phyloP scores from a whole-genome alignment of 2,113 vertebrate genomes.

The Microcebus jonahi region DNA sequence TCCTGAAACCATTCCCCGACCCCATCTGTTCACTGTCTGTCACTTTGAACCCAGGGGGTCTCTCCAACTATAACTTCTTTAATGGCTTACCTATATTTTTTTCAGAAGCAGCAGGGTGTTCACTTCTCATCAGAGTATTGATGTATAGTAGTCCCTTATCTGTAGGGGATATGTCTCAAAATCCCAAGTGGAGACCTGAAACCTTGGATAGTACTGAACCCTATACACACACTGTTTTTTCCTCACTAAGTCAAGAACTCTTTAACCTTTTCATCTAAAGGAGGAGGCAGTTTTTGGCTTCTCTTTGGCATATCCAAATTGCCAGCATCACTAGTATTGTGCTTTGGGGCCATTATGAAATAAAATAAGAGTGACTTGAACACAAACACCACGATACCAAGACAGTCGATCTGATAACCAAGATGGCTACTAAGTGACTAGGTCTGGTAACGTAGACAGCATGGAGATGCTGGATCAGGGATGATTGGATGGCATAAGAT shows the following conservation, averaged over 20 bases:
- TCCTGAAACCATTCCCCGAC: too few species aligned
- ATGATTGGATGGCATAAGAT: background rate
- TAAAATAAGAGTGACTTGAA: background rate
- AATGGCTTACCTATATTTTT: background rate
- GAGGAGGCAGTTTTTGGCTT: background rate
- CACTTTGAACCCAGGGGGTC: background rate
- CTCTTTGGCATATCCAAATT: background rate
- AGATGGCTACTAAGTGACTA: background rate
- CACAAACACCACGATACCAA: background rate
- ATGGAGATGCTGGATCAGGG: background rate
- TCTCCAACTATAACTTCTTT: background rate
- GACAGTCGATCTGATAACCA: background rate
- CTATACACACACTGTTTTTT: background rate
- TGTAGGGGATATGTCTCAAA: background rate
- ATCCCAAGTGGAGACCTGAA: background rate
- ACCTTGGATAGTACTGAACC: background rate
- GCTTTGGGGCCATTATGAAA: background rate
- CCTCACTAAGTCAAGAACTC: background rate
- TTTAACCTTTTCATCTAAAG: background rate
- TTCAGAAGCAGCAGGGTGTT: background rate
- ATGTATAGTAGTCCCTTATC: background rate
- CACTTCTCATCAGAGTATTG: background rate
- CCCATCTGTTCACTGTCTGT: background rate
- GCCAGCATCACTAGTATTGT: background rate
- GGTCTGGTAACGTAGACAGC: background rate